Conservation (phyloP, 1,140 invertebrate species). For the Neelides sp. region DNA sequence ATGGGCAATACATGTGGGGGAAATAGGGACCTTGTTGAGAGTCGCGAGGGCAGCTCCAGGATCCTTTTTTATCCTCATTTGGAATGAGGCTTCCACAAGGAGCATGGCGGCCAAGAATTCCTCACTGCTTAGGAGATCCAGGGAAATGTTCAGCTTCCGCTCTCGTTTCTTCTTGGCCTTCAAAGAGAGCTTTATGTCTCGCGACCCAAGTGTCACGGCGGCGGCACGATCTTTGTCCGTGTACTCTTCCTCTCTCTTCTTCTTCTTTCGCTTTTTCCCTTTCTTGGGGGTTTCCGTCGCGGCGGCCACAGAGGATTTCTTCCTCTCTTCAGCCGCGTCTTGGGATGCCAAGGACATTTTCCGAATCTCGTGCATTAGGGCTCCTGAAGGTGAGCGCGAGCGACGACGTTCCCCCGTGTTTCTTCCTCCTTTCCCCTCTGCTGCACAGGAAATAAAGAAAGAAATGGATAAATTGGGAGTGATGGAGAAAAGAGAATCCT, state of each 20-base stretch:
- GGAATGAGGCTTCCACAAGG: slow-evolving; percentile 22
- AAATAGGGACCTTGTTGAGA: slow-evolving; percentile 57
- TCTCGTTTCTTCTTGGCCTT: slow-evolving; percentile 66
- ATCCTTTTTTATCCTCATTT: slow-evolving; percentile 24
- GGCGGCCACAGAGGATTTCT: background rate
- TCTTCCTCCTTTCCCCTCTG: background rate
- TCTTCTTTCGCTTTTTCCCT: slow-evolving; percentile 1
- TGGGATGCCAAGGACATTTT: slow-evolving; percentile 31
- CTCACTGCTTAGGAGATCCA: slow-evolving; percentile 52
- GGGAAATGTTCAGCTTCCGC: slow-evolving; percentile 44
- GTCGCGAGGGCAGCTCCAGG: slow-evolving; percentile 52
- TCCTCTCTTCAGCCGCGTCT: slow-evolving; percentile 26
- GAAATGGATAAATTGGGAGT: too few species aligned
- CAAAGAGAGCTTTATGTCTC: slow-evolving; percentile 71
- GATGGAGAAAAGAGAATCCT: too few species aligned
- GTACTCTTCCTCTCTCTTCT: slow-evolving; percentile 55
- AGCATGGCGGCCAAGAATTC: slow-evolving; percentile 63
- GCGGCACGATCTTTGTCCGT: slow-evolving; percentile 81
- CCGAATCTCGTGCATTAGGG: slow-evolving; percentile 25
- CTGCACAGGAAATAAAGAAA: too few species aligned
- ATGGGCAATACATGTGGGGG: too few species aligned
- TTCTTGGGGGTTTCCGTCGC: background rate
- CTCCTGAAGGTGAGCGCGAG: slow-evolving; percentile 9
- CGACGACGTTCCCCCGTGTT: slow-evolving; percentile 1
- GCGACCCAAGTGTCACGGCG: slow-evolving; percentile 65